Percentiles rank a stretch among this genome's conserved stretches.
phyloP scores from a whole-genome alignment of 1,140 invertebrate genomes.

The Berghia stephanieae region DNA sequence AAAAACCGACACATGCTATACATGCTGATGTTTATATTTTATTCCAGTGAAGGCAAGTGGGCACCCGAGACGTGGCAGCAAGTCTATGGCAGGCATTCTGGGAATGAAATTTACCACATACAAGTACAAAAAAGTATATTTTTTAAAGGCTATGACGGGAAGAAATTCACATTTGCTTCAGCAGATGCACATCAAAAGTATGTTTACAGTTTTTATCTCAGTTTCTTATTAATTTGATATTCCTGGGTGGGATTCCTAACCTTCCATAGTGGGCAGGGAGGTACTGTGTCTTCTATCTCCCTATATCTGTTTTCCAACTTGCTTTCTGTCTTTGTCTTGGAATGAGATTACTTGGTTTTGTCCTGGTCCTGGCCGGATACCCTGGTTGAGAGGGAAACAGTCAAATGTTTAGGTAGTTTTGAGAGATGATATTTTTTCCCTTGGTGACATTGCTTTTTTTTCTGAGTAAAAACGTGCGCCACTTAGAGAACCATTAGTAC shows the following conservation, averaged over 20 bases:
- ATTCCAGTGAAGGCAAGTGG: conserved; percentile 88
- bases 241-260: neutral
- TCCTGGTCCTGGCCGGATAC: too few relatives aligned
- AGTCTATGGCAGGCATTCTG: conserved; percentile 94
- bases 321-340: neutral
- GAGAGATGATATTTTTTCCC: too few relatives aligned
- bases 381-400: too few relatives aligned
- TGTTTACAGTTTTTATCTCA: conserved; percentile 53
- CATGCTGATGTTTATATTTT: conserved; percentile 13
- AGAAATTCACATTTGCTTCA: conserved; percentile 96
- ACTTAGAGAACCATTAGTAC: too few relatives aligned
- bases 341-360: too few relatives aligned
- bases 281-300: neutral
- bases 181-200: conserved; percentile 97
- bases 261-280: neutral
- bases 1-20: too few relatives aligned
- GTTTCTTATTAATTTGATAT: neutral
- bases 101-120: conserved; percentile 98
- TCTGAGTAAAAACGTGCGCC: too few relatives aligned
- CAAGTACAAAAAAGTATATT: conserved; percentile 90
- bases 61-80: conserved; percentile 96
- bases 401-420: too few relatives aligned
- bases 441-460: too few relatives aligned
- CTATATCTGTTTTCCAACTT: neutral
- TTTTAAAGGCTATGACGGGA: conserved; percentile 96